Conservation (phyloP, 2,888 invertebrate genomes). For the Melieria omissa region DNA sequence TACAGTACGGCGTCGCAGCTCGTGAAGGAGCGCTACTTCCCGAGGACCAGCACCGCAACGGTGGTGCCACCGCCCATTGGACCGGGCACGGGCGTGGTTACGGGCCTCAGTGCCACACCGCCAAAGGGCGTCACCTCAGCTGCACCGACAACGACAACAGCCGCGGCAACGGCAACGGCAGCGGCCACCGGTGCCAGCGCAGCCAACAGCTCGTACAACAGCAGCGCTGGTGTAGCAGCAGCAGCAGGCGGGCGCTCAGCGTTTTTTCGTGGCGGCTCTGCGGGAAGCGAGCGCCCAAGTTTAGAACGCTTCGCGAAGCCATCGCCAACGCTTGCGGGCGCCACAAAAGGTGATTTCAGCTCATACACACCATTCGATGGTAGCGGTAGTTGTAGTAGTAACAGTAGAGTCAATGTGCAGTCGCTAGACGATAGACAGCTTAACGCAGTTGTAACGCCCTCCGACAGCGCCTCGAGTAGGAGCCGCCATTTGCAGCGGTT, state of each 20-base stretch:
- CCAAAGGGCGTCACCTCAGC: slow-evolving; percentile 30
- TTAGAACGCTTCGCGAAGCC: slow-evolving; percentile 54
- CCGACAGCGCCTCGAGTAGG: slow-evolving; percentile 37
- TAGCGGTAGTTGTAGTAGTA: slow-evolving; percentile 35
- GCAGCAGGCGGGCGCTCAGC: slow-evolving; percentile 28
- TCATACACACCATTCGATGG: slow-evolving; percentile 40
- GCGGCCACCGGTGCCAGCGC: neutral
- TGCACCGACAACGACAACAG: slow-evolving; percentile 25
- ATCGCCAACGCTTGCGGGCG: slow-evolving; percentile 54
- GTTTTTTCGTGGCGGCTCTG: slow-evolving; percentile 47
- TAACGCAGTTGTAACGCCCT: neutral
- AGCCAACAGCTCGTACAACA: neutral
- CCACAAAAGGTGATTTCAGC: slow-evolving; percentile 57
- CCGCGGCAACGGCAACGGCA: slow-evolving; percentile 15
- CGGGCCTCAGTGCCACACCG: slow-evolving; percentile 42
- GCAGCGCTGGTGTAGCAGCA: neutral
- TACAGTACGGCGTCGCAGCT: slow-evolving; percentile 63
- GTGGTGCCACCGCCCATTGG: slow-evolving; percentile 53
- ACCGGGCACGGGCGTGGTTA: slow-evolving; percentile 24
- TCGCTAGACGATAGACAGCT: slow-evolving; percentile 11
- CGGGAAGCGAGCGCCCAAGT: slow-evolving; percentile 42
- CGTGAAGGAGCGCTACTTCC: slow-evolving; percentile 60
- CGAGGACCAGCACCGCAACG: slow-evolving; percentile 56
- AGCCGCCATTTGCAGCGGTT: slow-evolving; percentile 61
- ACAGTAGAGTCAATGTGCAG: slow-evolving; percentile 7